Evolutionary conservation across 1,140 invertebrate genomes (phyloP), one percentile per base, ranked within the genome.

Genomic region (Mamestra configurata): DNA sequence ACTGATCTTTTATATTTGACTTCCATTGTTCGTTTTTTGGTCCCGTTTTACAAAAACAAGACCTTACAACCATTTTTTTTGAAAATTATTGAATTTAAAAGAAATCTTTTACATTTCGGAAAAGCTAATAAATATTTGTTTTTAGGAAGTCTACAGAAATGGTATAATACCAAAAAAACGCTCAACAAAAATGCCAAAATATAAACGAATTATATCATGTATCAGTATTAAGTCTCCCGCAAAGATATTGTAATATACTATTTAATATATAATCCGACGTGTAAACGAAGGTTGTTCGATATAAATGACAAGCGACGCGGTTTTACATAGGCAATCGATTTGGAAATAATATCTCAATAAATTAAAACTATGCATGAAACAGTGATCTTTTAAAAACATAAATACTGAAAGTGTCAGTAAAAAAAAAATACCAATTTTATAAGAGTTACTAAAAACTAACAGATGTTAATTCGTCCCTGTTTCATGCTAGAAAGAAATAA

Each of bases 171-270:
- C 1, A 24, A 24, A 24, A 5, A 37, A 20, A 64, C 20, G 59
- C 59, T 64, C 59, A 64, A 64, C 20, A 10, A 40, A 61, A 20
- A 35, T 64, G 59, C 59, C 59, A 64, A 64, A 61, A 64, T 64
- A 11, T 64, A 37, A 64, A 55, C 53, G 53, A 55, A 24, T 55
- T 55, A 55, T 13, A 55, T 22, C 7, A 61, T n/a, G 57, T 61
- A 35, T 59, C 27, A 35, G 57, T 61, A 61, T 61, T 35, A 31
- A 61, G 31, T 18, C 57, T 61, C 57, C 24, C 6, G 4, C 53
- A 55, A 55, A 35, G 35, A 59, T 59, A 59, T 59, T 59, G 22
- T 59, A 59, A 59, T 27, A 59, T 59, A 53, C 24, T 4, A 55
- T 24, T 55, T 24, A 22, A 24, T 61, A 35, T 61, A 35, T 35